Conservation (phyloP, 2,797 vertebrate genomes). For the Botia kubotai region DNA sequence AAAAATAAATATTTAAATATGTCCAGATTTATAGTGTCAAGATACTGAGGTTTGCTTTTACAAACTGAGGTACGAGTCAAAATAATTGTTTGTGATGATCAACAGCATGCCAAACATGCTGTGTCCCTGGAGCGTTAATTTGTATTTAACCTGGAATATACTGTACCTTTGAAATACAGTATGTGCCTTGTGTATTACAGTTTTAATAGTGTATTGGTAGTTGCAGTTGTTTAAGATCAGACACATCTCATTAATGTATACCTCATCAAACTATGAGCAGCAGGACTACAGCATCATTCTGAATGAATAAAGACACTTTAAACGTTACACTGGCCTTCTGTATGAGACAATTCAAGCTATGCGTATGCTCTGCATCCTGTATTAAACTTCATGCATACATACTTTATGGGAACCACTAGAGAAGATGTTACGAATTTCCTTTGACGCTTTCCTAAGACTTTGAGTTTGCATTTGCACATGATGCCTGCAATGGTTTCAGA, state of each 20-base stretch:
- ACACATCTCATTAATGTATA: not conserved
- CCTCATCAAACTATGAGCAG: slow-evolving; percentile 12
- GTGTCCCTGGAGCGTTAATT: not conserved
- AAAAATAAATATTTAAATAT: not conserved
- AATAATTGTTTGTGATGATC: not conserved
- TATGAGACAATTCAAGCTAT: not conserved
- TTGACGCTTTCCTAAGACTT: not conserved
- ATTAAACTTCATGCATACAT: not conserved
- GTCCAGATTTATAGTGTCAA: no score
- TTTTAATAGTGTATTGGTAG: not conserved
- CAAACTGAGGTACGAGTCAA: not conserved
- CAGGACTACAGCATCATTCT: slow-evolving; percentile 3
- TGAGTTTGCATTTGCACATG: not conserved
- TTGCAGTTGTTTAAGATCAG: not conserved
- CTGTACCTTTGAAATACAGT: not conserved
- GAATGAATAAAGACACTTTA: not conserved
- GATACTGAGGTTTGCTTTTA: not conserved
- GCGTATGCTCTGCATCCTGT: not conserved
- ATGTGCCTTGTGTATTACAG: slow-evolving; percentile 30
- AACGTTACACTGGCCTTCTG: slow-evolving; percentile 8
- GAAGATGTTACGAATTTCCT: not conserved
- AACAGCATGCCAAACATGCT: not conserved
- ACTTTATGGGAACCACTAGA: not conserved
- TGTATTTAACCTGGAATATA: not conserved
- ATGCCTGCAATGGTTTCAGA: not conserved